Evolutionary conservation across 2,113 vertebrate species (phyloP), one percentile per base, ranked within the genome.

Genomic region (Callipepla squamata): DNA sequence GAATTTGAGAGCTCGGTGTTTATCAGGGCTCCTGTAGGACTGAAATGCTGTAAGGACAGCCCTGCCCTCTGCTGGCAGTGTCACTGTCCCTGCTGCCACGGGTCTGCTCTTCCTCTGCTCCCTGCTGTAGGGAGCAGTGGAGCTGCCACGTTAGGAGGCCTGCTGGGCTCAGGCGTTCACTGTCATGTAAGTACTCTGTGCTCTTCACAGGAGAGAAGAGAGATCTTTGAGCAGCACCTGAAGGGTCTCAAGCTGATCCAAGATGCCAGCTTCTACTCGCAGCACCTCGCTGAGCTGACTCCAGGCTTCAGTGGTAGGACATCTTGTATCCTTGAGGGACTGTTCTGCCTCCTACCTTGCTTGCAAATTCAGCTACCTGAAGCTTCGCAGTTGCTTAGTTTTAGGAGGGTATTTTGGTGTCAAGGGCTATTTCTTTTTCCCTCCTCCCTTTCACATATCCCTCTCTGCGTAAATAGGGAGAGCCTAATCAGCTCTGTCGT

Each of bases 201-300:
- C 30, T 75, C 53, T 48, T 89, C 66, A 7, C 94, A 99, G 99
- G 99, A 99, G 95, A 98, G 99, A 82, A 98, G 97, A 89, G 99
- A 99, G 95, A 99, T 99, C 94, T 99, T 98, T 28, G 99, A 99
- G 97, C 99, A 99, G 57, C 99, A 99, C 95, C 96, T 99, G 95
- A 99, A 99, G 97, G 98, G 98, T 83, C 95, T 99, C 92, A 99
- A 99, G 86, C 96, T 99, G 75, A 98, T 98, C 25, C 98, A 98
- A 32, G 97, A 98, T 0, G 98, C 98, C 67, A 95, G 97, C 88
- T 98, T 98, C 95, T 99, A 99, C 96, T 99, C 99, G 0, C 98
- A 98, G 89, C 98, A 98, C 22, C 97, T 99, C 80, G 99, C 99
- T 6, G 99, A 99, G 93, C 98, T 99, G 85, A 99, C 98, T 0